Conservation (phyloP, 2,888 invertebrate species). For the Agelastica alni region DNA sequence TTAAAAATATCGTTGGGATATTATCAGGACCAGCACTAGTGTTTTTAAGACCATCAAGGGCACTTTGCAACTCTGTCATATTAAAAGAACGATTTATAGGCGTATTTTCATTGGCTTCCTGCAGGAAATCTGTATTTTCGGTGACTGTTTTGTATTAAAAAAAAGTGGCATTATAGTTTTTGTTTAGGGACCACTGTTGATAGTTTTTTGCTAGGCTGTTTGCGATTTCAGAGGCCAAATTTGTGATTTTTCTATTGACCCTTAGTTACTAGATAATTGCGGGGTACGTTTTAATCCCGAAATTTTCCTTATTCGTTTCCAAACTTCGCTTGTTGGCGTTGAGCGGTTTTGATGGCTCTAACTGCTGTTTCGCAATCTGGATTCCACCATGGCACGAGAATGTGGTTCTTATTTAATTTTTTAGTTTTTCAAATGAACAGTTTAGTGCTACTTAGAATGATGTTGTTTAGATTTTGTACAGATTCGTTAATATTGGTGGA, state of each 20-base stretch:
- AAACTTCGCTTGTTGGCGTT: not conserved
- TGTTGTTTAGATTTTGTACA: not conserved
- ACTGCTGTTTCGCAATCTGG: not conserved
- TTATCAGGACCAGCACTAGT: no score
- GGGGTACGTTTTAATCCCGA: not conserved
- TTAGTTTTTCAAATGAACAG: not conserved
- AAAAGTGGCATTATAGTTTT: not conserved
- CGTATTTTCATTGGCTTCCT: no score
- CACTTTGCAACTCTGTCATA: no score
- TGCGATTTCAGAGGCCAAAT: not conserved
- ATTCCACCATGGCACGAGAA: not conserved
- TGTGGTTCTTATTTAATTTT: not conserved
- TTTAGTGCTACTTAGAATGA: no score
- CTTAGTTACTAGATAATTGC: not conserved
- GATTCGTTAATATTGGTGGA: not conserved
- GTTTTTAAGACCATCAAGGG: not conserved
- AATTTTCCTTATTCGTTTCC: not conserved
- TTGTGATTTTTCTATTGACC: not conserved
- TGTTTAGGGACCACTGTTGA: not conserved
- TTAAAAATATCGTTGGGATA: no score
- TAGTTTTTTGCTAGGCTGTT: not conserved
- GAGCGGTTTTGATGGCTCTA: not conserved
- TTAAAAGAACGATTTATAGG: no score
- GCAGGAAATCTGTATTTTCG: no score
- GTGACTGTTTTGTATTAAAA: no score